Percentiles rank a stretch among this genome's conserved stretches.
These are phyloP conservation scores for Ashinkailepas kermadecensis DNA, from an alignment of 2,888 invertebrate genomes.

Conservation along the genomic window DNA sequence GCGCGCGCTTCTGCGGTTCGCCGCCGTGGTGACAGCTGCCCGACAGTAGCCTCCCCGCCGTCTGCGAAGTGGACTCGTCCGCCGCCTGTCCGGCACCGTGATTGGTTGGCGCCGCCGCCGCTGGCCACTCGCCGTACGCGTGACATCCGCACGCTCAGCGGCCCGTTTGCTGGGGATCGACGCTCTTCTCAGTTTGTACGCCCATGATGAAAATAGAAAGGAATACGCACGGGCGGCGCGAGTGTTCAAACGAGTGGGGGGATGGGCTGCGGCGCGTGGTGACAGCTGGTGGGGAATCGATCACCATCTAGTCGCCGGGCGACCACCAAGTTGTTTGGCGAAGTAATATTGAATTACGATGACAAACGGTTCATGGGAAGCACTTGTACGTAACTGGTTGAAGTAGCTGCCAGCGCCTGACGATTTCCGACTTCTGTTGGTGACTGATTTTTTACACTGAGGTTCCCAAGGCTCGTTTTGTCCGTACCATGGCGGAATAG, in stretches of 20 bases:
- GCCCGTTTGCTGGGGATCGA: neutral
- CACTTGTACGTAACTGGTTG: too few species aligned
- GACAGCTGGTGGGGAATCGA: too few species aligned
- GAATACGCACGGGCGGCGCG: conserved; percentile 1
- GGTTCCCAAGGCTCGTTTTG: too few species aligned
- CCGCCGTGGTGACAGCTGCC: neutral
- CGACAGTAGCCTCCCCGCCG: neutral
- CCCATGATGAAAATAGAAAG: conserved; percentile 20
- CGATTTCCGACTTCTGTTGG: too few species aligned
- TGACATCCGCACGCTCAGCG: neutral
- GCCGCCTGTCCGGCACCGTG: neutral
- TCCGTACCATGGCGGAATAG: too few species aligned
- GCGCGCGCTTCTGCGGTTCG: neutral
- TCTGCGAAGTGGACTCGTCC: neutral
- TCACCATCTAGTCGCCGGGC: too few species aligned
- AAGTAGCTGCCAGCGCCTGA: too few species aligned
- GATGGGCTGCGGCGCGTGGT: too few species aligned
- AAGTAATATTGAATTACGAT: too few species aligned
- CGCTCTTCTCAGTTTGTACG: conserved; percentile 2
- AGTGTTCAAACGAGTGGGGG: neutral
- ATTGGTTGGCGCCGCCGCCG: neutral
- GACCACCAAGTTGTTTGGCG: too few species aligned
- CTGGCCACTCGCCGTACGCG: neutral
- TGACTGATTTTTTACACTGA: too few species aligned
- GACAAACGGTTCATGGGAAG: too few species aligned